Evolutionary conservation across 2,888 invertebrate species (phyloP).

Genomic region (Hydroisotoma schaefferi): DNA sequence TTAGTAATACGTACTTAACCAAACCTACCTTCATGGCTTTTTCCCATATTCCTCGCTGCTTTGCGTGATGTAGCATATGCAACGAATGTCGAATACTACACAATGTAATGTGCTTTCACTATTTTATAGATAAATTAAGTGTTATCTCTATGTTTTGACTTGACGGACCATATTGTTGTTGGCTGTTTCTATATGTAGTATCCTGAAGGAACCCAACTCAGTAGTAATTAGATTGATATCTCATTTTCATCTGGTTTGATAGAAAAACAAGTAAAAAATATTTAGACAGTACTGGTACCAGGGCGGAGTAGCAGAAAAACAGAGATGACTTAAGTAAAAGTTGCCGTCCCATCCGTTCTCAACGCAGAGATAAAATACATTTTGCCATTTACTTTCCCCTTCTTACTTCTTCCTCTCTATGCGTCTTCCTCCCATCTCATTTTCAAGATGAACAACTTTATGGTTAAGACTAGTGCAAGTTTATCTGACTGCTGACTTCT

Average conservation of each 20-base stretch:
- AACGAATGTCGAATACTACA: too few species aligned
- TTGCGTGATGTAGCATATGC: too few species aligned
- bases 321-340: conserved; percentile 8
- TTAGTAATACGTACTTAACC: too few species aligned
- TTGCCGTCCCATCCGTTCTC: conserved; percentile 5
- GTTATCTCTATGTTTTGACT: too few species aligned
- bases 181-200: neutral
- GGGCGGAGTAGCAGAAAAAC: neutral
- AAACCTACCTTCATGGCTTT: too few species aligned
- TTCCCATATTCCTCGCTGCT: too few species aligned
- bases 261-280: conserved; percentile 6
- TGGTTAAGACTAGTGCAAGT: conserved; percentile 6
- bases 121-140: too few species aligned
- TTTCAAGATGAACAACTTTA: conserved; percentile 8
- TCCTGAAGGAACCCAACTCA: conserved; percentile 16
- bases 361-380: conserved; percentile 9
- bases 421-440: conserved; percentile 8
- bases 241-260: conserved; percentile 10
- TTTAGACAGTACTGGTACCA: too few species aligned
- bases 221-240: conserved; percentile 18
- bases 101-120: too few species aligned
- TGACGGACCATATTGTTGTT: too few species aligned
- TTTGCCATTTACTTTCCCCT: conserved; percentile 8
- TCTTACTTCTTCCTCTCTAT: neutral
- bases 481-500: conserved; percentile 5